Conservation (phyloP, 2,113 vertebrate species). For the Tapirus terrestris region DNA sequence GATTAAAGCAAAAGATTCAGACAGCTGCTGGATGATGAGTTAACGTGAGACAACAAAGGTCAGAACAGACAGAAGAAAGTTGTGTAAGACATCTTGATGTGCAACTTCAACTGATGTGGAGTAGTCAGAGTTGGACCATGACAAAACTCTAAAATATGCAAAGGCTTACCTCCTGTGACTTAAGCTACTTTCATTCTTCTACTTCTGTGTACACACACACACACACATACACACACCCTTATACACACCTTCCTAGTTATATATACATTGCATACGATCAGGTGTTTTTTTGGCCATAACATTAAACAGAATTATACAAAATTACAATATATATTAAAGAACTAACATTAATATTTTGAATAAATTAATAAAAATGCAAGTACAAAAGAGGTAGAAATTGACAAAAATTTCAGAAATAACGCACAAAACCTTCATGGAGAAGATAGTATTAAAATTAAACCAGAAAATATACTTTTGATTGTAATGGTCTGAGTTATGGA, state of each 20-base stretch:
- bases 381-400: not conserved
- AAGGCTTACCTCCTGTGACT: not conserved
- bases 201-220: no score
- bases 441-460: not conserved
- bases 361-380: not conserved
- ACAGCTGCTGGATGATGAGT: not conserved
- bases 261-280: not conserved
- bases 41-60: slow-evolving; percentile 38
- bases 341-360: not conserved
- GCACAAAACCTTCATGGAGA: not conserved
- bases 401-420: not conserved
- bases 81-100: not conserved
- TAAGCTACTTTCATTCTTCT: not conserved
- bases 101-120: not conserved
- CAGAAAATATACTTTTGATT: not conserved
- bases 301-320: not conserved
- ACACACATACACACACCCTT: not conserved
- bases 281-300: not conserved
- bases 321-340: not conserved
- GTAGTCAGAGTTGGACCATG: not conserved
- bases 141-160: not conserved
- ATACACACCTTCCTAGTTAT: not conserved
- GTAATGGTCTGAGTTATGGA: not conserved
- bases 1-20: slow-evolving; percentile 61
- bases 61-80: not conserved